Conservation (phyloP, 35 echinoderm and acorn worm species). For the Apostichopus parvimensis region DNA sequence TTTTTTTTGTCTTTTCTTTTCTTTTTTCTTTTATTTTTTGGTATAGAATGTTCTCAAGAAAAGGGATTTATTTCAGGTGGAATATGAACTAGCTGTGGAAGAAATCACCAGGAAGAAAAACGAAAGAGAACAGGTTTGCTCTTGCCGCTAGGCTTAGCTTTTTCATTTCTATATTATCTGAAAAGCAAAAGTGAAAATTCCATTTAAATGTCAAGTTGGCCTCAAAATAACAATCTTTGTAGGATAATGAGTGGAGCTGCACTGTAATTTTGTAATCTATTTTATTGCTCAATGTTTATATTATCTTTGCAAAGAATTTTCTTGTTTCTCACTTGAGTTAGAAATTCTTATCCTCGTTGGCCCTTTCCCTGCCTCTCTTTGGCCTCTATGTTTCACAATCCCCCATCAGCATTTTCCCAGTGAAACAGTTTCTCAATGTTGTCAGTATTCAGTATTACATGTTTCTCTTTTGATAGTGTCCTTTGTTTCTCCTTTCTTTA, state of each 20-base stretch:
- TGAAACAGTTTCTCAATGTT: no score
- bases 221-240: no score
- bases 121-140: conserved; percentile 87
- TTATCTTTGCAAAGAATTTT: background rate
- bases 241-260: background rate
- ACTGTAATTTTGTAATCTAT: background rate
- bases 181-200: background rate
- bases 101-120: conserved; percentile 92
- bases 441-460: no score
- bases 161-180: background rate
- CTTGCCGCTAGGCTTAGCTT: background rate
- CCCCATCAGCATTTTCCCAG: no score
- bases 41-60: conserved; percentile 85
- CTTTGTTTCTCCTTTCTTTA: no score
- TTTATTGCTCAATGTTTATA: background rate
- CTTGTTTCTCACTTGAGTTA: no score
- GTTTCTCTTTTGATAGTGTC: no score
- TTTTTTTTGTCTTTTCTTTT: background rate
- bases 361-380: no score
- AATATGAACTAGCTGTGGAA: conserved; percentile 86
- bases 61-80: conserved; percentile 89
- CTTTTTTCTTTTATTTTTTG: background rate
- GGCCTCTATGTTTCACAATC: no score
- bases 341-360: no score
- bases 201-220: background rate